phyloP scores from a whole-genome alignment of 2,797 vertebrate genomes.

The Orestias chungarensis region DNA sequence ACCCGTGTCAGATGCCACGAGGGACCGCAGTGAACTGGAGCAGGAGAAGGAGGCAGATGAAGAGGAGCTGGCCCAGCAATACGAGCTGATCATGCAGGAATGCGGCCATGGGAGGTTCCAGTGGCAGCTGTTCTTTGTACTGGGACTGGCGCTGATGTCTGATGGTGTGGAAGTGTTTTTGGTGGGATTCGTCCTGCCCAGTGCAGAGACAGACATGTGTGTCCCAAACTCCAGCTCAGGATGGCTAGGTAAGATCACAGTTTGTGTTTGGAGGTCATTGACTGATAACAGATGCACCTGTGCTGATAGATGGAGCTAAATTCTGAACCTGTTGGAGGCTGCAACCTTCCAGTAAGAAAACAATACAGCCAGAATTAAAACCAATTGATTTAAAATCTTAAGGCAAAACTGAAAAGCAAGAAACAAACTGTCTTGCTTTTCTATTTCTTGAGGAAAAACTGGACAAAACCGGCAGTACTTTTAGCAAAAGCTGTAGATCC shows the following conservation, averaged over 20 bases:
- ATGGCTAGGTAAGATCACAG: slow-evolving; percentile 90
- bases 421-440: neutral
- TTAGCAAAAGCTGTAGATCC: neutral
- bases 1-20: slow-evolving; percentile 79
- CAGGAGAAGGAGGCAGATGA: slow-evolving; percentile 90
- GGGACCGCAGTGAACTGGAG: slow-evolving; percentile 87
- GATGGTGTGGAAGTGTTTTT: slow-evolving; percentile 97
- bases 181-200: slow-evolving; percentile 95
- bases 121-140: slow-evolving; percentile 95
- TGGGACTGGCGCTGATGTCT: slow-evolving; percentile 96
- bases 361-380: neutral
- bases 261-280: neutral
- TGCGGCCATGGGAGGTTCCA: slow-evolving; percentile 96
- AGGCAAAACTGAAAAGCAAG: neutral
- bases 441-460: neutral
- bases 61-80: slow-evolving; percentile 95
- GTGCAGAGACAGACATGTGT: slow-evolving; percentile 96
- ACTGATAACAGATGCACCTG: neutral
- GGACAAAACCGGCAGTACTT: neutral
- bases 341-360: neutral
- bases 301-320: neutral
- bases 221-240: slow-evolving; percentile 93
- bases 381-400: neutral
- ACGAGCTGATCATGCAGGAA: slow-evolving; percentile 96
- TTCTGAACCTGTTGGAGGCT: neutral